Percentiles rank a stretch among this genome's conserved stretches.
Conservation (phyloP, 1,140 invertebrate genomes). For the Galendromus occidentalis region DNA sequence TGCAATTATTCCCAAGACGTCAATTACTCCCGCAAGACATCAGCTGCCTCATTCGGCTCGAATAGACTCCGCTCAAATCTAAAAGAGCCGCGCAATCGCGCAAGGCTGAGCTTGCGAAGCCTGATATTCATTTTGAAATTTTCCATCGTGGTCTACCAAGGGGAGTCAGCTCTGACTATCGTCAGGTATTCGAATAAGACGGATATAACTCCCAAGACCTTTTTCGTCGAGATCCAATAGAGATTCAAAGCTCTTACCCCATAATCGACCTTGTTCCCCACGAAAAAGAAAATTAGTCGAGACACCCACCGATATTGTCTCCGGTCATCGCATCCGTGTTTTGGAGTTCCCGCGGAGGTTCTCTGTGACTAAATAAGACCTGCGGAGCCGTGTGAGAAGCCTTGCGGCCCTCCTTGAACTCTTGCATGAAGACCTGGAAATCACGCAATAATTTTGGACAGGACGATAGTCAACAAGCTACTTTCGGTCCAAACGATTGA, state of each 20-base stretch:
- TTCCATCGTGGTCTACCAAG: no score
- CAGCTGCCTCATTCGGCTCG: no score
- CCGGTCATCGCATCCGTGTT: slow-evolving; percentile 79
- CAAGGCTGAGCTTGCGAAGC: no score
- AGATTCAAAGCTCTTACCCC: no score
- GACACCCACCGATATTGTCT: slow-evolving; percentile 64
- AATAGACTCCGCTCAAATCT: no score
- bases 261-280: no score
- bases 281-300: background rate
- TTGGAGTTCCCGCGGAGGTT: slow-evolving; percentile 82
- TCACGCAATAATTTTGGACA: background rate
- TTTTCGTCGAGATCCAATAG: no score
- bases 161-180: no score
- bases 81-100: no score
- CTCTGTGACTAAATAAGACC: slow-evolving; percentile 51
- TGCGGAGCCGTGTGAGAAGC: slow-evolving; percentile 70
- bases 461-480: background rate
- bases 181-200: no score
- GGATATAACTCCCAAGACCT: no score
- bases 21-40: background rate
- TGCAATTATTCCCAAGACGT: background rate
- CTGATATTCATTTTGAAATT: no score
- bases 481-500: slow-evolving; percentile 23
- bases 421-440: slow-evolving; percentile 30
- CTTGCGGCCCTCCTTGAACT: slow-evolving; percentile 89